phyloP scores from a whole-genome alignment of 92 coral and sea anemone genomes.

The Porites lobata region DNA sequence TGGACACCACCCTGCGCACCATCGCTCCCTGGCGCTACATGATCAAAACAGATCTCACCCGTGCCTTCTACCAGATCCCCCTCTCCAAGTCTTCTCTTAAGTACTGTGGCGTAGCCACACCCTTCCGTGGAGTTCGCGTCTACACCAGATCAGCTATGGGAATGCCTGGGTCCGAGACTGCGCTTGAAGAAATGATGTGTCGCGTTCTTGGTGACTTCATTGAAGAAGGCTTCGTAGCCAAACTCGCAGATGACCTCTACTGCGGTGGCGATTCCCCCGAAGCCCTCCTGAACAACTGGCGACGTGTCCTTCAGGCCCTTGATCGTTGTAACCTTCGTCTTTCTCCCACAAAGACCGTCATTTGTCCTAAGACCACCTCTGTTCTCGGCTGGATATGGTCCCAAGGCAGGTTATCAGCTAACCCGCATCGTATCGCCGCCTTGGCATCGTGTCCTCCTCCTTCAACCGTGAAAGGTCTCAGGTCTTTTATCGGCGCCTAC shows the following conservation, averaged over 20 bases:
- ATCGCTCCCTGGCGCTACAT: slow-evolving; percentile 49
- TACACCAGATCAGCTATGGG: slow-evolving; percentile 71
- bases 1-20: slow-evolving; percentile 60
- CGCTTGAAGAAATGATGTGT: no score
- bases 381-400: slow-evolving; percentile 74
- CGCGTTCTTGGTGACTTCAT: slow-evolving; percentile 50
- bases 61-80: no score
- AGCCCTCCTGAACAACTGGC: slow-evolving; percentile 52
- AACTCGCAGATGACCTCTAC: slow-evolving; percentile 78
- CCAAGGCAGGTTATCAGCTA: slow-evolving; percentile 64
- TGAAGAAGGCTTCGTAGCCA: slow-evolving; percentile 20
- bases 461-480: slow-evolving; percentile 40
- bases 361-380: slow-evolving; percentile 59
- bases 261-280: slow-evolving; percentile 63
- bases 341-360: slow-evolving; percentile 66
- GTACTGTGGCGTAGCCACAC: slow-evolving; percentile 51
- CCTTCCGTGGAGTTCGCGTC: slow-evolving; percentile 62
- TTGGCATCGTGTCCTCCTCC: slow-evolving; percentile 63
- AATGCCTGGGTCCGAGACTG: slow-evolving; percentile 66
- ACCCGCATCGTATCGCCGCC: slow-evolving; percentile 62
- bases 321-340: slow-evolving; percentile 64
- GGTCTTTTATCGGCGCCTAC: slow-evolving; percentile 57
- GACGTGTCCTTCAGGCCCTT: slow-evolving; percentile 54
- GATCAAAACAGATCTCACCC: no score
- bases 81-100: no score